phyloP scores from a whole-genome alignment of 2,113 vertebrate genomes.

The Tor tambroides region DNA sequence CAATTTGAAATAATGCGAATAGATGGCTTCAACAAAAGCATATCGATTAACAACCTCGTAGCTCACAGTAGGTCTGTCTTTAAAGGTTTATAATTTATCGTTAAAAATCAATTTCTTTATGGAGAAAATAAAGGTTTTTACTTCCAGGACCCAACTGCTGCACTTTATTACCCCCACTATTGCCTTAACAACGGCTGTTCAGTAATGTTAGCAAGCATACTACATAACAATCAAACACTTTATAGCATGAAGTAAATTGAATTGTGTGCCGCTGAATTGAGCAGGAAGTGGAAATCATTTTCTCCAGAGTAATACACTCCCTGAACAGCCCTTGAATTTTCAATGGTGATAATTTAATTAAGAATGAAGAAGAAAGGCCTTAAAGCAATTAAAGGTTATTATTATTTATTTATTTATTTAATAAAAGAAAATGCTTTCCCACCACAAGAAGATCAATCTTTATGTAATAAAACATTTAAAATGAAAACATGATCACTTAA shows the following conservation, averaged over 20 bases:
- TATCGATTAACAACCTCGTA: background rate
- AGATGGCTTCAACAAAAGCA: background rate
- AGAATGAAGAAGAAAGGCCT: conserved; percentile 7
- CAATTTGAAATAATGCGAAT: background rate
- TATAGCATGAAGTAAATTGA: background rate
- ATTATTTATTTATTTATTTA: background rate
- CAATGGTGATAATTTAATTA: conserved; percentile 42
- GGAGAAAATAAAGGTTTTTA: background rate
- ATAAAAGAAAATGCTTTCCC: background rate
- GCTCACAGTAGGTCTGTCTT: background rate
- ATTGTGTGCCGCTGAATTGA: background rate
- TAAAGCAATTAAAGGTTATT: background rate
- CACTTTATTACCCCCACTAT: background rate
- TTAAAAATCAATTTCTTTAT: background rate
- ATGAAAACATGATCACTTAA: background rate
- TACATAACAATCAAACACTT: conserved; percentile 4
- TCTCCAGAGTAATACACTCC: conserved; percentile 11
- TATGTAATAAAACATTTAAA: conserved; percentile 21
- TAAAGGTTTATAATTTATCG: background rate
- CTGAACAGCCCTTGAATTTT: conserved; percentile 14
- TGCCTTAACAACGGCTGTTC: background rate
- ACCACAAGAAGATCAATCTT: conserved; percentile 20
- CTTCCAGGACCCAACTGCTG: background rate
- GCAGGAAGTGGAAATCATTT: conserved; percentile 3
- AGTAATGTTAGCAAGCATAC: background rate